Evolutionary conservation across 2,888 invertebrate genomes (phyloP).

Genomic region (Caenorhabditis panamensis): DNA sequence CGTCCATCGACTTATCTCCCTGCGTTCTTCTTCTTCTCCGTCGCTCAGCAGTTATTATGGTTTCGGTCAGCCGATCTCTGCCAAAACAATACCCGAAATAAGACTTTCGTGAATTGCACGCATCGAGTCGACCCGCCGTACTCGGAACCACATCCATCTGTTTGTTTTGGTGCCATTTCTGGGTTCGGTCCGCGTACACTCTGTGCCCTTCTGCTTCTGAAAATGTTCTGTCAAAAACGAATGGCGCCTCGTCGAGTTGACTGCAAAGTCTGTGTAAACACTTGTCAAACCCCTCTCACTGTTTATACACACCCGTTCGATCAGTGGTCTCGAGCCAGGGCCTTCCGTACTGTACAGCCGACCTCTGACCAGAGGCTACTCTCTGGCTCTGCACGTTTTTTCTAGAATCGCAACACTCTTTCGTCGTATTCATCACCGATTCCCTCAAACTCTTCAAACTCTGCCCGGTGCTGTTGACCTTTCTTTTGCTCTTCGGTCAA

Average conservation of each 20-base stretch:
- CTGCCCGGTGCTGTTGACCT: constrained; percentile 3
- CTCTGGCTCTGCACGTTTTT: constrained; percentile 36
- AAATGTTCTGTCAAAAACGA: constrained; percentile 7
- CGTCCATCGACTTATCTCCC: constrained; percentile 3
- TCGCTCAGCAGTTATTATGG: constrained; percentile 20
- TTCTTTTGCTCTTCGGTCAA: constrained; percentile 34
- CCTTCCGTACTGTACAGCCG: constrained; percentile 35
- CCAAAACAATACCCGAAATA: constrained; percentile 1
- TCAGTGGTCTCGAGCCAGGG: constrained; percentile 36
- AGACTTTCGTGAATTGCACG: not conserved
- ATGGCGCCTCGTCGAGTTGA: constrained; percentile 12
- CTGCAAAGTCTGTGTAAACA: constrained; percentile 34
- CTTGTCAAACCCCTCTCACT: constrained; percentile 29
- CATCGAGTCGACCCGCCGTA: not conserved
- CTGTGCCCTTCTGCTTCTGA: not conserved
- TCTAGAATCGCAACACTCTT: constrained; percentile 12
- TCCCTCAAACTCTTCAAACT: not conserved
- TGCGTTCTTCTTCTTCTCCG: not conserved
- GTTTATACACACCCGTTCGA: constrained; percentile 31
- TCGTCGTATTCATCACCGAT: not conserved
- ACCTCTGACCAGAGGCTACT: constrained; percentile 54
- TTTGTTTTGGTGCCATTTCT: not conserved
- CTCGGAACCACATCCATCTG: not conserved
- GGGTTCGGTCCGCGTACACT: not conserved
- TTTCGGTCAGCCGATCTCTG: constrained; percentile 15